phyloP scores from a whole-genome alignment of 1,140 invertebrate species.

The Bombus huntii region DNA sequence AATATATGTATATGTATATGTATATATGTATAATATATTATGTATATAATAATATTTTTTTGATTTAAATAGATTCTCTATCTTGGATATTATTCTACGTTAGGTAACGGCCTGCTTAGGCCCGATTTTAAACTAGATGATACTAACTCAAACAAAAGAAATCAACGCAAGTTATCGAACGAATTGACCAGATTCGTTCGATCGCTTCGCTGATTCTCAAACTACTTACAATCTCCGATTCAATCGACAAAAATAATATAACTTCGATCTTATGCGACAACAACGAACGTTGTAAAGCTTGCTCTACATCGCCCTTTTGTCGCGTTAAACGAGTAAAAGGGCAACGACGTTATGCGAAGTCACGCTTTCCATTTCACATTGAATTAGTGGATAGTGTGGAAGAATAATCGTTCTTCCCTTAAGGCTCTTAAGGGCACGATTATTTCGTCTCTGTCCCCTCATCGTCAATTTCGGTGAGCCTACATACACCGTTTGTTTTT shows the following conservation, averaged over 20 bases:
- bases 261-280: slow-evolving; percentile 4
- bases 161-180: not conserved
- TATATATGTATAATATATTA: slow-evolving; percentile 44
- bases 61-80: slow-evolving; percentile 72
- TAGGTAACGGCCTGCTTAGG: slow-evolving; percentile 57
- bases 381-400: not conserved
- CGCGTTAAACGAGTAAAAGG: not conserved
- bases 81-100: slow-evolving; percentile 56
- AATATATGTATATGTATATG: slow-evolving; percentile 43
- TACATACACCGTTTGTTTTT: not conserved
- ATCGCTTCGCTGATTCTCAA: slow-evolving; percentile 22
- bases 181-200: not conserved
- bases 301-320: not conserved
- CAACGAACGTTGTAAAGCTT: not conserved
- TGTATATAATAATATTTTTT: slow-evolving; percentile 56
- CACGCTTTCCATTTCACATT: not conserved
- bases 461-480: not conserved
- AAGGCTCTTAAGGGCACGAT: not conserved
- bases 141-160: slow-evolving; percentile 56
- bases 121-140: slow-evolving; percentile 63
- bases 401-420: not conserved
- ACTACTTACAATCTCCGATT: slow-evolving; percentile 28
- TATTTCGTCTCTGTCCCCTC: not conserved
- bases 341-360: not conserved
- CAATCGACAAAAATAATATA: slow-evolving; percentile 28